Conservation (phyloP, 2,113 vertebrate species). For the Burhinus bistriatus region DNA sequence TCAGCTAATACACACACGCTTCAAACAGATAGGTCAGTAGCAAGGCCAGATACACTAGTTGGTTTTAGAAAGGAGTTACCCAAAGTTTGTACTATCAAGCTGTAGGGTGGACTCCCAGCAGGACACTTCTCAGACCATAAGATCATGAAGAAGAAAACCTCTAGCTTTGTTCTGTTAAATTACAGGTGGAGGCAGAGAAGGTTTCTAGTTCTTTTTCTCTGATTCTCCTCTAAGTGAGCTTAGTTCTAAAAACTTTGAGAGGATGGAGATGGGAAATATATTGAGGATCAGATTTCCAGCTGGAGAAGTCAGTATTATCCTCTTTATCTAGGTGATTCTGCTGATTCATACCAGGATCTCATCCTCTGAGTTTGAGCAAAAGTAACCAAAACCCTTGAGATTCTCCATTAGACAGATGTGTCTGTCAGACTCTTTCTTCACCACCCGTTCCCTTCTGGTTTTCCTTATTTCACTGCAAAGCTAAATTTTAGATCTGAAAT, state of each 20-base stretch:
- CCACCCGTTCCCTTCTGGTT: neutral
- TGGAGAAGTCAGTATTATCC: neutral
- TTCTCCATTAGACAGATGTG: neutral
- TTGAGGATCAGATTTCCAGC: neutral
- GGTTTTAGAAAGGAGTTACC: neutral
- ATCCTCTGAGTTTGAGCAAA: neutral
- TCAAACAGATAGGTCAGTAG: neutral
- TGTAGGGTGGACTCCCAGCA: neutral
- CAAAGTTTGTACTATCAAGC: neutral
- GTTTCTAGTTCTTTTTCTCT: neutral
- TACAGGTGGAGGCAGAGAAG: neutral
- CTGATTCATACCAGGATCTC: neutral
- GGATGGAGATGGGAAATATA: neutral
- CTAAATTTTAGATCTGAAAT: neutral
- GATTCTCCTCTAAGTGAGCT: neutral
- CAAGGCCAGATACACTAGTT: neutral
- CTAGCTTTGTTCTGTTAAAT: neutral
- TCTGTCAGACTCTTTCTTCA: neutral
- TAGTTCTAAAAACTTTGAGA: neutral
- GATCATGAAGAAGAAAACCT: neutral
- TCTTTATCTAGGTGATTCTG: neutral
- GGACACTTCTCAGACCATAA: neutral
- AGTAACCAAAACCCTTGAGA: neutral
- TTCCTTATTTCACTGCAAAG: neutral
- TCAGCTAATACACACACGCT: neutral